Evolutionary conservation across 2,113 vertebrate species (phyloP), one percentile per base, ranked within the genome.

Genomic region (Diadophis punctatus): DNA sequence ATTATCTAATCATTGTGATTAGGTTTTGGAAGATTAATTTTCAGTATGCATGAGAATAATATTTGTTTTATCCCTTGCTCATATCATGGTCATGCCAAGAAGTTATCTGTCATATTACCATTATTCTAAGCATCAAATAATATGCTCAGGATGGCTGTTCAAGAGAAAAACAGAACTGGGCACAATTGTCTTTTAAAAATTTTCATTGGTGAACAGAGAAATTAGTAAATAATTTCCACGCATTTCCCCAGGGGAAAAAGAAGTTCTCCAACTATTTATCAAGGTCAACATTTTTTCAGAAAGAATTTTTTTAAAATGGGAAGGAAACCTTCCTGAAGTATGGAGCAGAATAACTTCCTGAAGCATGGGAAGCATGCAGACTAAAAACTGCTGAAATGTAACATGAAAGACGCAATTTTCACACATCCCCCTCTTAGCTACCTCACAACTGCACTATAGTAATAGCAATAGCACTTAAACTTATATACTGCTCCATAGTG

Each of bases 21-120:
- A 90, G 49, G 51, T 56, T 91, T 91, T 58, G 53, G 39, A 91
- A 48, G 34, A 80, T 91, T 86, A 91, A 91, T 91, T 86, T 86
- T 49, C 39, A 91, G 39, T 48, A 48, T 58, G 34, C 8, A 85
- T 12, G 90, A 84, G 52, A 46, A 27, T 58, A 46, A 85, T 91
- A 43, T 55, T 91, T 55, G 80, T 49, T 91, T 91, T 56, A 18
- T 56, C 85, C 52, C 74, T n/a, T 30, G 39, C 23, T 46, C 27
- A 55, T 56, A 18, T 46, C 25, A 48, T 18, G 27, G 23, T 43
- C 51, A 85, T 46, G 30, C 10, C 23, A 43, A 25, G 51, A 56
- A 8, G 25, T 56, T 88, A 39, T 43, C 51, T 43, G 16, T 86
- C 25, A 48, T 56, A 56, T 27, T 18, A 48, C 53, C 34, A 85